Conservation (phyloP, 2,797 vertebrate species). For the Hylomyscus alleni region DNA sequence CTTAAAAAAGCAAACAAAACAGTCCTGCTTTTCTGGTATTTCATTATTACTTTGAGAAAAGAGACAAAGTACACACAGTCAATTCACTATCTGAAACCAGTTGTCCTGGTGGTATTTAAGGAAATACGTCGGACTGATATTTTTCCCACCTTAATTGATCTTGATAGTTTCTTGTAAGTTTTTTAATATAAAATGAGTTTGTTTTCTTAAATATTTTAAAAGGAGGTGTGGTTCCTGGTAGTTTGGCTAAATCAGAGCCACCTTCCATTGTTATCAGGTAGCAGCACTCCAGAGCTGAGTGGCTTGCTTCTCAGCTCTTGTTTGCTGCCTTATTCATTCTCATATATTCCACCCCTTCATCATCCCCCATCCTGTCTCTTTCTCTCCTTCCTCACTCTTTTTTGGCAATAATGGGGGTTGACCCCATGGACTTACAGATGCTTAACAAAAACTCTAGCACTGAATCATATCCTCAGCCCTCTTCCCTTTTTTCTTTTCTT, state of each 20-base stretch:
- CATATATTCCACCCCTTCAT: neutral
- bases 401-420: neutral
- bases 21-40: neutral
- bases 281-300: too few species aligned
- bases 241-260: neutral
- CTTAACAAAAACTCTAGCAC: neutral
- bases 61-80: neutral
- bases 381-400: too few species aligned
- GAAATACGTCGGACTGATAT: conserved; percentile 13
- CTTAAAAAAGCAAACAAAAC: neutral
- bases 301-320: neutral
- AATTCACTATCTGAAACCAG: neutral
- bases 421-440: neutral
- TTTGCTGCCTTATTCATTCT: neutral
- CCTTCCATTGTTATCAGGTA: conserved; percentile 1
- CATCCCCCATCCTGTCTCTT: too few species aligned
- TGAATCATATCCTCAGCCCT: neutral
- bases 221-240: neutral
- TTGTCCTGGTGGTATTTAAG: conserved; percentile 21
- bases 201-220: neutral
- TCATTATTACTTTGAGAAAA: neutral
- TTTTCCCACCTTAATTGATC: neutral
- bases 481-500: neutral
- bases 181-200: neutral
- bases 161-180: neutral